These are phyloP conservation scores for Odocoileus virginianus DNA, from an alignment of 2,113 vertebrate species.

Conservation along the genomic window DNA sequence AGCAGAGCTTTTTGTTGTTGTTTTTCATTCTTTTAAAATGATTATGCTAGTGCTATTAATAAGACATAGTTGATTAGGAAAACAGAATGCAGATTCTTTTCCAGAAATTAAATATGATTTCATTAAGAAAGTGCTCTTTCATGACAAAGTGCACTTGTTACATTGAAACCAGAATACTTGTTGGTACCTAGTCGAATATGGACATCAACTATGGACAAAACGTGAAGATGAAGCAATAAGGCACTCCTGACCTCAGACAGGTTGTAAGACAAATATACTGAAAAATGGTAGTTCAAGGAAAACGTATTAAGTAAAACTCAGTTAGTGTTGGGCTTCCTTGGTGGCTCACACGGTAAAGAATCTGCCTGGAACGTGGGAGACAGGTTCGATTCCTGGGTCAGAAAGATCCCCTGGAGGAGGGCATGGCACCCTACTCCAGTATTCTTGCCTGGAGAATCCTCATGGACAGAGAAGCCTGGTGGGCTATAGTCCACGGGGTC, in stretches of 20 bases:
- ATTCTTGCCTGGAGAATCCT: background rate
- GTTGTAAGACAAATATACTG: background rate
- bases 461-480: background rate
- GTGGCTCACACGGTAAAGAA: background rate
- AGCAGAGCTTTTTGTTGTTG: background rate
- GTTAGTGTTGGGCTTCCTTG: background rate
- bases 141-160: conserved; percentile 10
- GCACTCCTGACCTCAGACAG: background rate
- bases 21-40: conserved; percentile 45
- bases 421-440: background rate
- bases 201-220: background rate
- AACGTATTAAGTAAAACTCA: background rate
- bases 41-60: conserved; percentile 36
- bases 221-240: background rate
- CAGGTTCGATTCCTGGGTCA: background rate
- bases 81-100: conserved; percentile 40
- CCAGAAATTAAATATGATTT: conserved; percentile 43
- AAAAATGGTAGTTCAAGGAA: background rate
- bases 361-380: background rate
- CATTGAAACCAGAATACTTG: conserved; percentile 35
- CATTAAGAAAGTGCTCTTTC: conserved; percentile 6
- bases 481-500: background rate
- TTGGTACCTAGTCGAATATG: background rate
- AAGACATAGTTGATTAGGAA: conserved; percentile 46
- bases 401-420: background rate